Evolutionary conservation across 2,113 vertebrate genomes (phyloP).

Genomic region (Gila orcuttii): DNA sequence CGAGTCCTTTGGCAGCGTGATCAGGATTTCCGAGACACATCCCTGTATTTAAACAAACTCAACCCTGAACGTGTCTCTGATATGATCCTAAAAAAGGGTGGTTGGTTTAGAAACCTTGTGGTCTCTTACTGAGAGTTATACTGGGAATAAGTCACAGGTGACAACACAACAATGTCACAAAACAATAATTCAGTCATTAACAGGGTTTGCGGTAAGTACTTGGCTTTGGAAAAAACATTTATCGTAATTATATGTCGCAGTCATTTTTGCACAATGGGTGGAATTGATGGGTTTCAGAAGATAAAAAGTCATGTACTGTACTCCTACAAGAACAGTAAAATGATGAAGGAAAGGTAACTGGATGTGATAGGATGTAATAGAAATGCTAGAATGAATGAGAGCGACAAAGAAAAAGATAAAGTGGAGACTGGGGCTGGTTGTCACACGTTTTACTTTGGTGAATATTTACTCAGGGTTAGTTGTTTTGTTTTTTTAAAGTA

Average conservation of each 20-base stretch:
- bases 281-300: neutral
- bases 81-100: slow-evolving; percentile 27
- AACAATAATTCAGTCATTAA: slow-evolving; percentile 11
- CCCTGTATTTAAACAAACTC: slow-evolving; percentile 39
- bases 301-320: neutral
- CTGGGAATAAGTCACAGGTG: neutral
- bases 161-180: neutral
- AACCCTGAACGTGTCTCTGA: slow-evolving; percentile 4
- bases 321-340: slow-evolving; percentile 1
- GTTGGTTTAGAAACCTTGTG: neutral
- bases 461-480: neutral
- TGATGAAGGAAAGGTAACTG: neutral
- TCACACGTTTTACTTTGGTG: neutral
- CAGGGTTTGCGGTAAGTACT: neutral
- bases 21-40: slow-evolving; percentile 39
- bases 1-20: neutral
- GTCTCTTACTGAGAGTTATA: neutral
- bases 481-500: neutral
- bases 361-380: slow-evolving; percentile 25
- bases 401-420: neutral
- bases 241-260: neutral
- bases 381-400: neutral
- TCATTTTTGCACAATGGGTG: neutral
- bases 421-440: neutral
- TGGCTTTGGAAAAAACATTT: neutral